These are phyloP conservation scores for Caenorhabditis uteleia DNA, from an alignment of 2,888 invertebrate species.

Conservation along the genomic window DNA sequence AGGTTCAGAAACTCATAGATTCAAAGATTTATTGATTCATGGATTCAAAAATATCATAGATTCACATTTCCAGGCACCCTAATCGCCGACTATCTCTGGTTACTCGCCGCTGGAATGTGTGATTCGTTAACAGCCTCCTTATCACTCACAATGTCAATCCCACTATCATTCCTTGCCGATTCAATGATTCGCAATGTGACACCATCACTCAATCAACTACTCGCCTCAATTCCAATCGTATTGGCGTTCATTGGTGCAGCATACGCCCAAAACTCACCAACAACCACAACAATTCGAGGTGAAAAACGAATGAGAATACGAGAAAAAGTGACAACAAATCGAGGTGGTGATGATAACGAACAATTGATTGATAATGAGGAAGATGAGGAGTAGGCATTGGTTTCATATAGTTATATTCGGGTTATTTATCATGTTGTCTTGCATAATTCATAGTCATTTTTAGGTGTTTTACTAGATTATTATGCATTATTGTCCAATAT, in stretches of 20 bases:
- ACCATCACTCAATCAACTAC: constrained; percentile 77
- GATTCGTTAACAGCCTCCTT: constrained; percentile 87
- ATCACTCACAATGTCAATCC: constrained; percentile 84
- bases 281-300: constrained; percentile 2
- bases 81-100: constrained; percentile 88
- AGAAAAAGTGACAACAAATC: constrained; percentile 13
- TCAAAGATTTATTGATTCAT: no score
- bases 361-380: constrained; percentile 7
- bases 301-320: constrained; percentile 4
- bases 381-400: background rate
- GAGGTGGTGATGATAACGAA: constrained; percentile 19
- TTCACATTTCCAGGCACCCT: constrained; percentile 78
- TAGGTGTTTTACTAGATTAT: no score
- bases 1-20: background rate
- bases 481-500: no score
- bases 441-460: no score
- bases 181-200: constrained; percentile 71
- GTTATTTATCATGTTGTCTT: no score
- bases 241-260: constrained; percentile 80
- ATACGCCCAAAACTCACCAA: constrained; percentile 68
- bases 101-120: constrained; percentile 92
- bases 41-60: background rate
- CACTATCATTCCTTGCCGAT: constrained; percentile 87
- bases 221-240: constrained; percentile 82
- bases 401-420: no score